These are phyloP conservation scores for Ianthella basta DNA, from an alignment of 37 sponge, comb jelly and placozoan species.

Conservation along the genomic window DNA sequence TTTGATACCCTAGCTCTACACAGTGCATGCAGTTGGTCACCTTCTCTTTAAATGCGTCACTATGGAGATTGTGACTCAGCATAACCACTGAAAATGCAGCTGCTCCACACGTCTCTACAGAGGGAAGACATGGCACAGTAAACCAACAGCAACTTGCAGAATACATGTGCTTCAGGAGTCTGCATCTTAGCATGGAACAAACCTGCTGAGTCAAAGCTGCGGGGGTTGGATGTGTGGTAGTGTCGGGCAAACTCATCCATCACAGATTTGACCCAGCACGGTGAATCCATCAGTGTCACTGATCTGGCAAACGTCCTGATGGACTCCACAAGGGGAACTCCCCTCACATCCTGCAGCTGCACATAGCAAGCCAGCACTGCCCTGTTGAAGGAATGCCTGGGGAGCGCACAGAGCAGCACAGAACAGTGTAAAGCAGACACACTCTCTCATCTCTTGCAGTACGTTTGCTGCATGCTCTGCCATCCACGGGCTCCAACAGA, in stretches of 20 bases:
- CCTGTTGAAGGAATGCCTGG: constrained; percentile 79
- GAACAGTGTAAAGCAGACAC: neutral
- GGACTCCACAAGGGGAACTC: constrained; percentile 85
- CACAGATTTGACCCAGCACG: constrained; percentile 95
- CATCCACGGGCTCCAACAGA: neutral
- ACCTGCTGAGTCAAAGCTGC: constrained; percentile 81
- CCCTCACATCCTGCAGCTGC: constrained; percentile 74
- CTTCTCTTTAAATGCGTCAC: constrained; percentile 86
- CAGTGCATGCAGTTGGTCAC: neutral
- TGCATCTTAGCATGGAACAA: neutral
- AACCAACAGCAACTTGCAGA: neutral
- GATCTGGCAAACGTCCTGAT: constrained; percentile 62
- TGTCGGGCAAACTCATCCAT: constrained; percentile 95
- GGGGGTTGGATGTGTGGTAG: constrained; percentile 81
- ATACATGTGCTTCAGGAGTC: neutral
- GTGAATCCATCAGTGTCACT: constrained; percentile 92
- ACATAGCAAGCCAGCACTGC: constrained; percentile 83
- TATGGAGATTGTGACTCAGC: constrained; percentile 96
- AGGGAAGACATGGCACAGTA: neutral
- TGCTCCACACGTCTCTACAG: constrained; percentile 89
- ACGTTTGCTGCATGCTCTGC: neutral
- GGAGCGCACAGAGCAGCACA: neutral
- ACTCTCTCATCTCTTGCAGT: neutral
- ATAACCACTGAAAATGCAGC: constrained; percentile 93
- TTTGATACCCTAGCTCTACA: too few species aligned